Evolutionary conservation across 2,888 invertebrate species (phyloP).

Genomic region (Rhogogaster chlorosoma): DNA sequence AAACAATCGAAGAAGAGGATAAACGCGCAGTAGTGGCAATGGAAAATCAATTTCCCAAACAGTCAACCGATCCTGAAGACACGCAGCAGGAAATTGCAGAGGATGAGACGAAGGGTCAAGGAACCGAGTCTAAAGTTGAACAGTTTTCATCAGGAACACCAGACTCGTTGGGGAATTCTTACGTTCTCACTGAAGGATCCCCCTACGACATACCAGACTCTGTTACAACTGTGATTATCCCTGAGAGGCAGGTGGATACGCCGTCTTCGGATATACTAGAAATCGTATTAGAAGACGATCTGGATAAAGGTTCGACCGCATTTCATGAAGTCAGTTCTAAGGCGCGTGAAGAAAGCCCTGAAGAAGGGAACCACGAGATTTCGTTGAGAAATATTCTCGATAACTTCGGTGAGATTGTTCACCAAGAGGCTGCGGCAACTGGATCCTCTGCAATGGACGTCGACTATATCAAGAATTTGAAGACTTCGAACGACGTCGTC

Average conservation of each 20-base stretch:
- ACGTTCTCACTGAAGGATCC: conserved; percentile 72
- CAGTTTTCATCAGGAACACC: not conserved
- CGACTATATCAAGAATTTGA: conserved; percentile 61
- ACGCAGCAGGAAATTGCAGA: not conserved
- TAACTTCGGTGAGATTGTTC: conserved; percentile 65
- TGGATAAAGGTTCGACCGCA: not conserved
- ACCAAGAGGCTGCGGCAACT: conserved; percentile 47
- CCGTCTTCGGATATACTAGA: conserved; percentile 56
- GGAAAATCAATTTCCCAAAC: conserved; percentile 17
- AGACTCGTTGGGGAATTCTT: conserved; percentile 55
- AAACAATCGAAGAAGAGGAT: not conserved
- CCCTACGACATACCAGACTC: conserved; percentile 73
- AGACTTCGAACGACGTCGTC: conserved; percentile 60
- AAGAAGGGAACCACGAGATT: not conserved
- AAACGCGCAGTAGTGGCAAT: not conserved
- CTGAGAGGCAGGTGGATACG: conserved; percentile 60
- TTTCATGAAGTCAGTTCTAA: not conserved
- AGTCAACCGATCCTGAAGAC: conserved; percentile 2
- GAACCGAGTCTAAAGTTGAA: not conserved
- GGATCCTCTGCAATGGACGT: conserved; percentile 56
- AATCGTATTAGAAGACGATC: conserved; percentile 54
- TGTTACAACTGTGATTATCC: conserved; percentile 73
- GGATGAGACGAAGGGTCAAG: not conserved
- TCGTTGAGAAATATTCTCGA: conserved; percentile 49
- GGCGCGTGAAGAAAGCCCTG: not conserved